Base-by-base conservation (phyloP, 2,797 vertebrate genomes). In the Diceros bicornis region DNA sequence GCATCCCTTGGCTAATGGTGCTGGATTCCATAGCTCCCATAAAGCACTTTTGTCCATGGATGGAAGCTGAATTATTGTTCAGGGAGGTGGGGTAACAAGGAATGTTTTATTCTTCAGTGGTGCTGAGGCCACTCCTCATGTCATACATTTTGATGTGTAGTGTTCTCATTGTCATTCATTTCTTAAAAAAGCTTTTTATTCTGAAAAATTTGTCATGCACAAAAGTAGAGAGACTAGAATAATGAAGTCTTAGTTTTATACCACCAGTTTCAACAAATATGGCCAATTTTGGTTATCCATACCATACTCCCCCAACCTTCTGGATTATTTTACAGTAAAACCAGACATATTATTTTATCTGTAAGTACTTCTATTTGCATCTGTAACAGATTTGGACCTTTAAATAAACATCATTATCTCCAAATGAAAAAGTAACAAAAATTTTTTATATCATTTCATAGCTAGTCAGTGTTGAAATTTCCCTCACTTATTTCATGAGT, bases 271-370 rank as follows among this genome's bases (percentile, higher is more conserved):
- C 61, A 61, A 79, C 23, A 91, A 88, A 95, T 41, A 69, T 5
- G 6, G 12, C 34, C 27, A 12, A 21, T 94, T 17, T 85, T 93
- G 3, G 91, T 88, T 91, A 84, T 90, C 25, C 25, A 71, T 92
- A 50, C 18, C 20, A 41, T 83, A 61, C 18, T 87, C 11, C 20
- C 27, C 18, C 41, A 75, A 16, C 1, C 61, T 77, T 85, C 64
- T 66, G 66, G 37, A 47, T 91, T 97, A 89, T 93, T 96, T 97
- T 75, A 85, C 85, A 93, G 72, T 47, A 93, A 92, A 82, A 17
- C 6, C 66, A 87, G 75, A 83, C 6, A 11, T 62, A 93, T 25
- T 89, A 89, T 89, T 94, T 93, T 74, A 88, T 75, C 41, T 91
- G 6, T 61, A 69, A 71, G 32, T 41, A 77, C 21, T 93, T 91